A percentile compares a stretch with the other conserved stretches of the same genome.
Conservation (phyloP, 2,888 invertebrate genomes). For the Agriopis leucophaearia region DNA sequence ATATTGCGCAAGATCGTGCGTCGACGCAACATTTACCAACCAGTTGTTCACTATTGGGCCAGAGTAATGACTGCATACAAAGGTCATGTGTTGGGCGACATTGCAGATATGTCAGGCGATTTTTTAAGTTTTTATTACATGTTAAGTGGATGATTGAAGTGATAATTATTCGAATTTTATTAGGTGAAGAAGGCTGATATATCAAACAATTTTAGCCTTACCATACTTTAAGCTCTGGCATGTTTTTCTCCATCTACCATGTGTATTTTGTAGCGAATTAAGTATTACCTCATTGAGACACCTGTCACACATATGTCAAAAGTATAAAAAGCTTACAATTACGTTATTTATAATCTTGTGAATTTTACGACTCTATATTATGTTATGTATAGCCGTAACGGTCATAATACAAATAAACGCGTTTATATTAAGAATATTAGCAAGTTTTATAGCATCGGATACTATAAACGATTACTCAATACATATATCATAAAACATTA, state of each 20-base stretch:
- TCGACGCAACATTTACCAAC: conserved; percentile 55
- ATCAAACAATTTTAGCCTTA: not conserved
- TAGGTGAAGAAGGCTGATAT: not conserved
- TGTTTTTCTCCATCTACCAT: too few relatives aligned
- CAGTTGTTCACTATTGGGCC: conserved; percentile 52
- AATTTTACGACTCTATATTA: conserved; percentile 11
- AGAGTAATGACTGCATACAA: conserved; percentile 49
- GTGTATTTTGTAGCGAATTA: not conserved
- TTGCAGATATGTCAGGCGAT: conserved; percentile 27
- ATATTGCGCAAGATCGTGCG: conserved; percentile 63
- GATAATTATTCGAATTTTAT: conserved; percentile 11
- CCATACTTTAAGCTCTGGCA: not conserved
- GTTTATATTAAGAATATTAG: conserved; percentile 27
- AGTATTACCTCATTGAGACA: conserved; percentile 16
- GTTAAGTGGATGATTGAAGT: conserved; percentile 16
- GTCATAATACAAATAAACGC: conserved; percentile 23
- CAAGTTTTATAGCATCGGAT: conserved; percentile 11
- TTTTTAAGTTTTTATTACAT: conserved; percentile 12
- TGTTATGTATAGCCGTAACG: not conserved
- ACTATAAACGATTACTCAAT: conserved; percentile 23
- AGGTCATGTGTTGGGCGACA: conserved; percentile 53
- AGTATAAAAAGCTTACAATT: conserved; percentile 13
- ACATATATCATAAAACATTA: conserved; percentile 3
- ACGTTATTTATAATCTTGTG: conserved; percentile 25
- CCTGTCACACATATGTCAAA: conserved; percentile 24